These are phyloP conservation scores for Nasonia longicornis DNA, from an alignment of 1,140 invertebrate species.

Conservation along the genomic window DNA sequence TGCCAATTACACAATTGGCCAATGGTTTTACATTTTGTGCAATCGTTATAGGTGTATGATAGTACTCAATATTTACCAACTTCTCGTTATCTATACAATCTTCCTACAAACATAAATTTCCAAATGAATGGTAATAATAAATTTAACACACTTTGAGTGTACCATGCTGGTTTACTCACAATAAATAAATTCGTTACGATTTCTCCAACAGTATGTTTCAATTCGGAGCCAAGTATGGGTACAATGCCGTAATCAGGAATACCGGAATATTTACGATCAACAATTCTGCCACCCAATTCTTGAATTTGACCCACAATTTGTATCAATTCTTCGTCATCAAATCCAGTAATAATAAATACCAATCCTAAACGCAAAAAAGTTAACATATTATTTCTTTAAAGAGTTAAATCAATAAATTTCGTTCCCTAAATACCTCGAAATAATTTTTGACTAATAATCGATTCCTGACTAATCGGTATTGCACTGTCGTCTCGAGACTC, in stretches of 20 bases:
- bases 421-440: conserved; percentile 50
- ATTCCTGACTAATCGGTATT: conserved; percentile 54
- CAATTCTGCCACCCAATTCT: conserved; percentile 68
- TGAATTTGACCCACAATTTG: conserved; percentile 63
- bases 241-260: conserved; percentile 74
- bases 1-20: conserved; percentile 78
- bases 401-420: background rate
- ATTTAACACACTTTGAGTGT: background rate
- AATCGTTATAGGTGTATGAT: conserved; percentile 73
- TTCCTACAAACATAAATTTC: conserved; percentile 59
- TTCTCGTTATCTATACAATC: conserved; percentile 74
- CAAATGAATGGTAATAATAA: conserved; percentile 25
- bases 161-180: conserved; percentile 56
- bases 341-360: conserved; percentile 67
- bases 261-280: conserved; percentile 64
- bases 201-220: conserved; percentile 67
- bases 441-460: conserved; percentile 50
- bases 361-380: conserved; percentile 51
- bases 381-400: conserved; percentile 6
- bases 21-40: conserved; percentile 71
- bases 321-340: conserved; percentile 62
- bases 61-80: conserved; percentile 73
- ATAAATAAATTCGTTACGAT: conserved; percentile 73
- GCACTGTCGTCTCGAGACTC: conserved; percentile 46
- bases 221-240: conserved; percentile 59